These are phyloP conservation scores for Plumapathes pennacea DNA, from an alignment of 92 coral and sea anemone species.

Conservation along the genomic window DNA sequence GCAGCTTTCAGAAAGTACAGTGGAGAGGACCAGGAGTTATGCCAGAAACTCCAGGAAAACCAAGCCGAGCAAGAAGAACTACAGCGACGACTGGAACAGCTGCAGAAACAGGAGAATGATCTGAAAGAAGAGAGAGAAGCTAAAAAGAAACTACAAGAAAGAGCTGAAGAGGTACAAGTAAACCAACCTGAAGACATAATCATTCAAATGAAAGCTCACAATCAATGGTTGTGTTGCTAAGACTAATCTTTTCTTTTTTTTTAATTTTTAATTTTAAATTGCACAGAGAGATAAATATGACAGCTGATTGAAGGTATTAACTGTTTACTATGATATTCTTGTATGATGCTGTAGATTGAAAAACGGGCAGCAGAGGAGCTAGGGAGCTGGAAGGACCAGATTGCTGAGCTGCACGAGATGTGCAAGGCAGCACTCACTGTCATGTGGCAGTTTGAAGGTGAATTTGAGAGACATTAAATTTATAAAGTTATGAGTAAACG, in stretches of 20 bases:
- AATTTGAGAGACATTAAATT: too few species aligned
- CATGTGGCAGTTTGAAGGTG: constrained; percentile 77
- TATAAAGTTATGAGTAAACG: too few species aligned
- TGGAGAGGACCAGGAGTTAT: constrained; percentile 59
- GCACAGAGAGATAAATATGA: too few species aligned
- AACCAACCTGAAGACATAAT: too few species aligned
- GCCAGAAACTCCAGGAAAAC: constrained; percentile 50
- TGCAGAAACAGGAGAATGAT: constrained; percentile 46
- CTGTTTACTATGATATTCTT: too few species aligned
- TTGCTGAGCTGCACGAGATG: constrained; percentile 53
- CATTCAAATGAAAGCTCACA: too few species aligned
- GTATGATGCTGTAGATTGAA: too few species aligned
- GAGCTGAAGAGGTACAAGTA: constrained; percentile 58
- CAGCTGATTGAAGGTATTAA: too few species aligned
- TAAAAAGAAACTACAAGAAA: constrained; percentile 43
- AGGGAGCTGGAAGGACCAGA: constrained; percentile 70
- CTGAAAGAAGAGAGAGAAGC: constrained; percentile 56
- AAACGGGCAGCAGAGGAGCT: constrained; percentile 58
- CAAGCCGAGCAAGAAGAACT: constrained; percentile 72
- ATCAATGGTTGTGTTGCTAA: too few species aligned
- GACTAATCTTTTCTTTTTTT: too few species aligned
- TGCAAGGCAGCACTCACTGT: constrained; percentile 82
- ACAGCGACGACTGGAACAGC: constrained; percentile 52
- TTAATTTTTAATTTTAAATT: too few species aligned
- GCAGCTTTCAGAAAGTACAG: constrained; percentile 62